Conservation (phyloP, 2,113 vertebrate genomes). For the Aphyosemion australe region DNA sequence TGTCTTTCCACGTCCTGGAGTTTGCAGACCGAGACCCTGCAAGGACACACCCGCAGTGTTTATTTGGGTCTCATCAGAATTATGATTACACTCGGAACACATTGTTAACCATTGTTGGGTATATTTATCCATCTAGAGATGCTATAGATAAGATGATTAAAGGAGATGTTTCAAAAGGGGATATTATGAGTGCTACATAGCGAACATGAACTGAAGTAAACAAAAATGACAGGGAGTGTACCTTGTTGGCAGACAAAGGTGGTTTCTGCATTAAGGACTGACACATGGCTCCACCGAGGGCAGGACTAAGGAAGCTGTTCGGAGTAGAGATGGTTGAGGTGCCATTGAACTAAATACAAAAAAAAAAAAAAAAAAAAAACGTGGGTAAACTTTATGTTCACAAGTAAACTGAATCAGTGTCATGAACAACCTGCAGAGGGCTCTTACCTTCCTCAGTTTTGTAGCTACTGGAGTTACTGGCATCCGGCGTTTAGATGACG, state of each 20-base stretch:
- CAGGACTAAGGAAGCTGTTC: constrained; percentile 82
- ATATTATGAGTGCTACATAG: neutral
- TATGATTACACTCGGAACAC: neutral
- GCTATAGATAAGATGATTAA: neutral
- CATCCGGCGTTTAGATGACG: constrained; percentile 82
- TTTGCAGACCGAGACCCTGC: constrained; percentile 68
- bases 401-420: neutral
- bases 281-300: constrained; percentile 73
- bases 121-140: neutral
- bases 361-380: neutral
- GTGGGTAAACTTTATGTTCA: neutral
- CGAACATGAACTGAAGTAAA: neutral
- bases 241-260: constrained; percentile 86
- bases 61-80: neutral
- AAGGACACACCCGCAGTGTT: constrained; percentile 23
- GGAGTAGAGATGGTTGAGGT: constrained; percentile 75
- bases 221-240: constrained; percentile 46
- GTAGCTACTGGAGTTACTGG: constrained; percentile 73
- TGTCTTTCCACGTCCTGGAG: constrained; percentile 70
- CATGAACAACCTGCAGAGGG: neutral
- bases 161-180: neutral
- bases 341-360: constrained; percentile 80
- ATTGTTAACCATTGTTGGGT: neutral
- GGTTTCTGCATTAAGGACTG: constrained; percentile 78
- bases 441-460: constrained; percentile 87